These are phyloP conservation scores for Perizoma affinitatum DNA, from an alignment of 2,888 invertebrate genomes.

Conservation along the genomic window DNA sequence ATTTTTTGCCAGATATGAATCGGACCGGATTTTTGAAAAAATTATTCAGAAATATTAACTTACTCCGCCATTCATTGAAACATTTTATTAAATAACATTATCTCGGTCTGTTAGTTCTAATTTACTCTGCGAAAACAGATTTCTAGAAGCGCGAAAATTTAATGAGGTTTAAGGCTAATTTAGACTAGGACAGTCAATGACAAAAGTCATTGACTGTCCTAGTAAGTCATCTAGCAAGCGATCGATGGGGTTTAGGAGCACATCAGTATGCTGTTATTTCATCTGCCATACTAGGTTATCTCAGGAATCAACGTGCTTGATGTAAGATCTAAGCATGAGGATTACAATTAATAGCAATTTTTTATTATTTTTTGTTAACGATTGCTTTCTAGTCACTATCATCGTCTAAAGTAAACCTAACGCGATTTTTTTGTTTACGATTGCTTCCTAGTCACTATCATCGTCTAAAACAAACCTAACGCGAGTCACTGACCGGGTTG, in stretches of 20 bases:
- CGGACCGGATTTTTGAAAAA: too few species aligned
- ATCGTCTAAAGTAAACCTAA: conserved; percentile 42
- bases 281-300: too few species aligned
- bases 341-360: too few species aligned
- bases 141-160: conserved; percentile 30
- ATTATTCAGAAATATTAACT: conserved; percentile 11
- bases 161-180: conserved; percentile 2
- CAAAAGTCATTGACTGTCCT: too few species aligned
- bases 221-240: too few species aligned
- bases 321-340: too few species aligned
- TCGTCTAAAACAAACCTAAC: conserved; percentile 43
- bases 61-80: conserved; percentile 21
- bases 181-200: conserved; percentile 5
- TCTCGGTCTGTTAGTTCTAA: conserved; percentile 32
- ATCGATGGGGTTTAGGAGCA: too few species aligned
- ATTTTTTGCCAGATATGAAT: too few species aligned
- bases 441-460: conserved; percentile 11
- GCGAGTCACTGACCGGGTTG: conserved; percentile 66
- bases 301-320: too few species aligned
- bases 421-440: conserved; percentile 31
- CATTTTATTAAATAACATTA: conserved; percentile 25
- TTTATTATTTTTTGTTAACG: neutral
- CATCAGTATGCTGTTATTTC: too few species aligned
- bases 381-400: conserved; percentile 10
- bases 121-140: conserved; percentile 37